Evolutionary conservation across 2,113 vertebrate genomes (phyloP).

Genomic region (Alaudala cheleensis): DNA sequence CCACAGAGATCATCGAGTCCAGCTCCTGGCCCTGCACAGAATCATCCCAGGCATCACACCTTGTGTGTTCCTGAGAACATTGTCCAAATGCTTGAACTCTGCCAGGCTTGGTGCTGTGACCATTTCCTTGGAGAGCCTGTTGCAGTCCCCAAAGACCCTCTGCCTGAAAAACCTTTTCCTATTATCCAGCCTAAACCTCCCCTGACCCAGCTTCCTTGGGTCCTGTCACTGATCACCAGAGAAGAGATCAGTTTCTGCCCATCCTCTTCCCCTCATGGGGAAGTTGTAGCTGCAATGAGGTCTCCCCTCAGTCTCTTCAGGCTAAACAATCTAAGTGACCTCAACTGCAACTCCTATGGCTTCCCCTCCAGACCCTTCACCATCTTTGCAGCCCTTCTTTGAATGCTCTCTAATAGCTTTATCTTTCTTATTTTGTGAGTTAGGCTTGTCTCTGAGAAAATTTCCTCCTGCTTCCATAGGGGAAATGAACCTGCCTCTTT

Average conservation of each 20-base stretch:
- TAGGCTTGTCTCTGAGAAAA: not conserved
- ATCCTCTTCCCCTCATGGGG: not conserved
- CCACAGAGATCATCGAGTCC: not conserved
- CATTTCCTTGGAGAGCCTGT: not conserved
- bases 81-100: not conserved
- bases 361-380: not conserved
- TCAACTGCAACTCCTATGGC: not conserved
- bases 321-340: not conserved
- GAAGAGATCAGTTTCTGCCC: not conserved
- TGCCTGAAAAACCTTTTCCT: not conserved
- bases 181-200: not conserved
- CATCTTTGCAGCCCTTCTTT: not conserved
- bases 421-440: not conserved
- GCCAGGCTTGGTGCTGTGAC: not conserved
- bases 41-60: not conserved
- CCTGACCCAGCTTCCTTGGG: not conserved
- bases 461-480: not conserved
- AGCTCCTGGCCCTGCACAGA: not conserved
- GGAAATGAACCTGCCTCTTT: not conserved
- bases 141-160: not conserved
- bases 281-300: not conserved
- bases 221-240: not conserved
- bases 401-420: not conserved
- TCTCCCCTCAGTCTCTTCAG: not conserved
- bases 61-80: not conserved